Evolutionary conservation across 2,797 vertebrate species (phyloP), one percentile per base, ranked within the genome.

Genomic region (Ptychadena robeensis): DNA sequence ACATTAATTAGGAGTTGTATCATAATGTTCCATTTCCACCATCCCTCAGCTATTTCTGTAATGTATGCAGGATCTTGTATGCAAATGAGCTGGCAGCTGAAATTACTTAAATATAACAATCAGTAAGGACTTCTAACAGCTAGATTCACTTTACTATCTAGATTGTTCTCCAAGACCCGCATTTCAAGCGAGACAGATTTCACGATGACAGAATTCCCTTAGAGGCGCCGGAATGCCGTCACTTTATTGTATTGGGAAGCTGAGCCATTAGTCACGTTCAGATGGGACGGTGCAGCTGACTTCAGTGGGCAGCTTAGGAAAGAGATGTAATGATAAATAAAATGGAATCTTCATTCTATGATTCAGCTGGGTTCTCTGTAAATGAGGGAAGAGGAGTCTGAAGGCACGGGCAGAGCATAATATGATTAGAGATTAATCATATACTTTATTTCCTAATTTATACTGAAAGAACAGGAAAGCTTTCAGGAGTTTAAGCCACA

Each of bases 401-500:
- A 32, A 59, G 77, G 70, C 76, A 79, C 73, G 82, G 38, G 73
- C 75, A 34, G 18, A 38, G 15, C 22, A 64, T 68, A 84, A 75
- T 84, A 35, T 61, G 82, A 84, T 80, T 84, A 80, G 59, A 27
- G 48, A 18, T 64, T 84, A 74, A 80, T 80, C 81, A 57, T 71
- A 68, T n/a, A 22, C 73, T 61, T 71, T 38, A 12, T 57, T 59
- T 72, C 67, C 63, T 78, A 77, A 82, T 82, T 77, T 68, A 44
- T 61, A 72, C 25, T 57, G 38, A 63, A 76, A 40, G 59, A 72
- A 31, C 48, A 30, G 34, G 38, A 63, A 63, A 25, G 74, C 38
- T 77, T 72, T 15, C 31, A 37, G 32, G 14, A 30, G 59, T 65
- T 78, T 44, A 34, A 53, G 22, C 9, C 73, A 53, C 67, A 65